Base-by-base conservation (phyloP, 2,888 invertebrate genomes). In the Seladonia tumulorum region DNA sequence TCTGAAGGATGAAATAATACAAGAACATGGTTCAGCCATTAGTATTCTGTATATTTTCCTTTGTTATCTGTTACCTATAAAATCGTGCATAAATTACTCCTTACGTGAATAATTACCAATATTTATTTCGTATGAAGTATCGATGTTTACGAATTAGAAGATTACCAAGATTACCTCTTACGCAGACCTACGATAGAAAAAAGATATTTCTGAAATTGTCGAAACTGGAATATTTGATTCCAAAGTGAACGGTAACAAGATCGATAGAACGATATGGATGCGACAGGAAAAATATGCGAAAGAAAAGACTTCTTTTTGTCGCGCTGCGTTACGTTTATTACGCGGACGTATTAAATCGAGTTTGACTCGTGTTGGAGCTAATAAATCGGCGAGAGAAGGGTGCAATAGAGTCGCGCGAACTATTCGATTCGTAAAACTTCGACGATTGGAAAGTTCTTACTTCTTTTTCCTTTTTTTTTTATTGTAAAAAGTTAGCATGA, bases 391-490 rank as follows among this genome's bases (percentile, higher is more conserved):
- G 7, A 70, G 22, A 14, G n/a, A n/a, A 42, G 25, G 39, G n/a
- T 45, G 39, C 22, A 45, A 70, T 22, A 68, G 35, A 35, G 68
- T 42, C 42, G 42, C 42, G n/a, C 14, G n/a, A 42, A 70, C 42
- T 42, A 70, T 70, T 70, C 39, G n/a, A 42, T 70, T n/a, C 70
- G n/a, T 12, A 22, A 22, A 70, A 70, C 70, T 70, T 42, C 7
- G 39, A 5, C 70, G 42, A 70, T 70, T n/a, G 42, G n/a, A n/a
- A 68, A 42, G 39, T 70, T 35, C 35, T 2, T 35, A n/a, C n/a
- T n/a, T n/a, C n/a, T n/a, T n/a, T n/a, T n/a, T n/a, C n/a, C n/a
- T 35, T 35, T 3, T 35, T 39, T 70, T 39, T 70, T 42, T 70
- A 70, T 70, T 70, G 12, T 14, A n/a, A 42, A 70, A 70, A 70